phyloP scores from a whole-genome alignment of 1,140 invertebrate genomes.

The Platorchestia sp. region DNA sequence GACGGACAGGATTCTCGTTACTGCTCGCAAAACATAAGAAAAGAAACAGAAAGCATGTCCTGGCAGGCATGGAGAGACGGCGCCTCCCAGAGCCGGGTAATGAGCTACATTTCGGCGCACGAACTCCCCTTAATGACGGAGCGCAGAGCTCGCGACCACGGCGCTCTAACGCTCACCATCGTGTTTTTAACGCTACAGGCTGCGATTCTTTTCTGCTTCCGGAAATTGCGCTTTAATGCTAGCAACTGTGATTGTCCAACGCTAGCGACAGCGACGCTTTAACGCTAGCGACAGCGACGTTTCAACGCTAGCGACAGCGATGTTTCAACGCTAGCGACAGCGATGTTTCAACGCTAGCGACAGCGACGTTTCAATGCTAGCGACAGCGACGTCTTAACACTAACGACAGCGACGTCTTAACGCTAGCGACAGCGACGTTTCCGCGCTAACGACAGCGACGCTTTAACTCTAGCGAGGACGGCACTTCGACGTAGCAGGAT shows the following conservation, averaged over 20 bases:
- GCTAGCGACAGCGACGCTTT: not conserved
- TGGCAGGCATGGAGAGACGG: constrained; percentile 9
- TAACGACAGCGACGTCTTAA: not conserved
- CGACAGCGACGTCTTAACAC: not conserved
- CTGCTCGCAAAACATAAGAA: constrained; percentile 26
- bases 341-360: not conserved
- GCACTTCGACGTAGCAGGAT: too few species aligned
- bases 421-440: not conserved
- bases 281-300: not conserved
- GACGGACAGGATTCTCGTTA: constrained; percentile 37
- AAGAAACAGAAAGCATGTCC: constrained; percentile 48
- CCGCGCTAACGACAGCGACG: too few species aligned
- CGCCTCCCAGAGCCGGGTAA: constrained; percentile 33
- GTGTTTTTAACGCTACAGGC: not conserved
- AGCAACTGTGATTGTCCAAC: not conserved
- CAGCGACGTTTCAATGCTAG: not conserved
- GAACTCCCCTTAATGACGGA: not conserved
- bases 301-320: not conserved
- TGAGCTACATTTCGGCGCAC: constrained; percentile 42
- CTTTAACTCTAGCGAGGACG: too few species aligned
- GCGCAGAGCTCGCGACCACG: not conserved
- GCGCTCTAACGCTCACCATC: not conserved
- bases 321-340: too few species aligned
- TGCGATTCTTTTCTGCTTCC: not conserved
- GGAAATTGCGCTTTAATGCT: not conserved